A percentile compares a stretch with the other conserved stretches of the same genome.
These are phyloP conservation scores for Clamator glandarius DNA, from an alignment of 2,797 vertebrate genomes.

Conservation along the genomic window DNA sequence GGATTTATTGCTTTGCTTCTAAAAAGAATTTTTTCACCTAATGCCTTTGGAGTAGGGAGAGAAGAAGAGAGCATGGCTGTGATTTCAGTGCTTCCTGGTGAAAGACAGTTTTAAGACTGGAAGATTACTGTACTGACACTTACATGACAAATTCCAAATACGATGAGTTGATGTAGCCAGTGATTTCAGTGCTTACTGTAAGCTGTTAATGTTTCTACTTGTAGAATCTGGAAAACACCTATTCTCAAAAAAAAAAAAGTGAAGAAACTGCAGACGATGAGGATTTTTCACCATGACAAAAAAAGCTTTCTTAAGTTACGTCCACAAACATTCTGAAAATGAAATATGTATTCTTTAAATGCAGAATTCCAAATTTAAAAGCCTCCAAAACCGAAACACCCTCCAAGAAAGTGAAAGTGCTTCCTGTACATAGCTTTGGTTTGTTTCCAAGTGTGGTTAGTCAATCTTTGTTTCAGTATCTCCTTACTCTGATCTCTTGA, in stretches of 20 bases:
- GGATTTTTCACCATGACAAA: not conserved
- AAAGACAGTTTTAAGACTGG: not conserved
- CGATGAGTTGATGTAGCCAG: not conserved
- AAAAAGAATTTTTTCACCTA: slow-evolving; percentile 28
- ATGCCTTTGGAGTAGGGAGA: not conserved
- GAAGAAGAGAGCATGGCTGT: not conserved
- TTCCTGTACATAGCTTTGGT: not conserved
- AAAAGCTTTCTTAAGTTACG: not conserved
- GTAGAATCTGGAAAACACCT: not conserved
- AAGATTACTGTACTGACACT: not conserved
- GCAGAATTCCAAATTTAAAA: not conserved
- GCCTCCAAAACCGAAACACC: not conserved
- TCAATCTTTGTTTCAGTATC: not conserved
- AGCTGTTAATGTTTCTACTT: not conserved
- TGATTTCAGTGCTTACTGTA: not conserved
- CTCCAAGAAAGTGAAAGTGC: not conserved
- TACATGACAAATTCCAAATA: not conserved
- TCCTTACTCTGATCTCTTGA: not conserved
- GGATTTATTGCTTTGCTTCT: slow-evolving; percentile 16
- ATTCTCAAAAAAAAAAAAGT: not conserved
- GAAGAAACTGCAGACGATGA: not conserved
- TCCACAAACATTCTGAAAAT: not conserved
- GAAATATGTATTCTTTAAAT: not conserved
- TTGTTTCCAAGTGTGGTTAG: not conserved
- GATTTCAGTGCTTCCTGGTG: not conserved